Percentiles rank a stretch among this genome's conserved stretches.
Evolutionary conservation across 2,113 vertebrate genomes (phyloP).

Genomic region (Notiomystis cincta): DNA sequence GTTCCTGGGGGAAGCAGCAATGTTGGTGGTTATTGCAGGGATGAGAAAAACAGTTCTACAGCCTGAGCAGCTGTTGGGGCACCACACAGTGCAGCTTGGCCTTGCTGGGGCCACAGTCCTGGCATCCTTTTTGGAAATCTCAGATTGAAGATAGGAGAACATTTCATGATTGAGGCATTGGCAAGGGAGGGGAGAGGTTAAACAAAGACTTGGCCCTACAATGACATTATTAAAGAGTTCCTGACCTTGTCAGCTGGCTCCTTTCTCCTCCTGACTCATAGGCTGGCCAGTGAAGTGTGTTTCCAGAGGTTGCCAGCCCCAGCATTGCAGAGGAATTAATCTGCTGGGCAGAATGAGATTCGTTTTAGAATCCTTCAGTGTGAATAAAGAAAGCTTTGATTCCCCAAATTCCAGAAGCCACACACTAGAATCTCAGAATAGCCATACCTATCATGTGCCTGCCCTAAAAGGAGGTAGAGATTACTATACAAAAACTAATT

Average conservation of each 20-base stretch:
- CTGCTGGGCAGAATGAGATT: not conserved
- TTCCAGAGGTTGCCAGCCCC: not conserved
- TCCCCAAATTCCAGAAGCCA: not conserved
- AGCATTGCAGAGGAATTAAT: not conserved
- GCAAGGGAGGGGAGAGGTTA: not conserved
- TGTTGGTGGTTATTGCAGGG: not conserved
- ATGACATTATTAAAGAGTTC: not conserved
- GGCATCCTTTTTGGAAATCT: not conserved
- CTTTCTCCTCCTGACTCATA: not conserved
- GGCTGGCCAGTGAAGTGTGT: not conserved
- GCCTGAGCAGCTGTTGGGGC: not conserved
- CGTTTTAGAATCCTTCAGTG: not conserved
- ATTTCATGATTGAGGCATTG: not conserved
- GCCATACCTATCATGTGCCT: not conserved
- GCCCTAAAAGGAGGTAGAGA: not conserved
- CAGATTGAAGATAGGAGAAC: not conserved
- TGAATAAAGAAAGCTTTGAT: not conserved
- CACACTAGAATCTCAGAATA: not conserved
- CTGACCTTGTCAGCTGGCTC: not conserved
- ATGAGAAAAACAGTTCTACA: not conserved
- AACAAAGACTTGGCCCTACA: not conserved
- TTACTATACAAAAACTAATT: not conserved
- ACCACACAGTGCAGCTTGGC: not conserved
- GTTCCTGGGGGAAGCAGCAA: not conserved
- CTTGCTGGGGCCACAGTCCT: not conserved